Percentiles rank a stretch among this genome's conserved stretches.
phyloP scores from a whole-genome alignment of 2,888 invertebrate genomes.

The Drosophila imparisetae region DNA sequence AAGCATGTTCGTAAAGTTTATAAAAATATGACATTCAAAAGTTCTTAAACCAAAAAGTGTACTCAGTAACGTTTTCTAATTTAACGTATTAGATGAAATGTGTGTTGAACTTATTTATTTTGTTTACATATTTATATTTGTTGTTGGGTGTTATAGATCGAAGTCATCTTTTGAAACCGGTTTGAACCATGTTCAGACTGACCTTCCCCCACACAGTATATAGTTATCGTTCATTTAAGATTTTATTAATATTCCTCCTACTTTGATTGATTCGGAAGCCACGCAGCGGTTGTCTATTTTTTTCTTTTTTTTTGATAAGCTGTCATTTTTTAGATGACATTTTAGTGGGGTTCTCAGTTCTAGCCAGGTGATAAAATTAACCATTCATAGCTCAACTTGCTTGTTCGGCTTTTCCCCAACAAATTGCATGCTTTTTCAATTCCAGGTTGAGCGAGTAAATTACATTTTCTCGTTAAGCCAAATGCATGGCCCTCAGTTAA shows the following conservation, averaged over 20 bases:
- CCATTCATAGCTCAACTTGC: conserved; percentile 7
- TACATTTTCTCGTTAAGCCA: conserved; percentile 34
- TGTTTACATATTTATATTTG: not conserved
- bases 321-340: conserved; percentile 53
- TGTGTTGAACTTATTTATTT: not conserved
- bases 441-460: conserved; percentile 55
- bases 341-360: conserved; percentile 17
- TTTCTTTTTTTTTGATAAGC: conserved; percentile 36
- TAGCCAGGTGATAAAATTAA: conserved; percentile 18
- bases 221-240: not conserved
- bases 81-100: not conserved
- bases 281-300: conserved; percentile 11
- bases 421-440: conserved; percentile 65
- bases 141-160: not conserved
- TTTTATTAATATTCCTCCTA: not conserved
- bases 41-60: not conserved
- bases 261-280: conserved; percentile 47
- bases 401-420: conserved; percentile 12
- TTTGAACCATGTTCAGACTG: not conserved
- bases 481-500: conserved; percentile 37
- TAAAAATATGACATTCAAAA: not conserved
- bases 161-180: not conserved
- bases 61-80: not conserved
- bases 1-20: not conserved
- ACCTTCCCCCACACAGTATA: not conserved